Evolutionary conservation across 2,888 invertebrate species (phyloP), one percentile per base, ranked within the genome.

Genomic region (Campaea margaritaria): DNA sequence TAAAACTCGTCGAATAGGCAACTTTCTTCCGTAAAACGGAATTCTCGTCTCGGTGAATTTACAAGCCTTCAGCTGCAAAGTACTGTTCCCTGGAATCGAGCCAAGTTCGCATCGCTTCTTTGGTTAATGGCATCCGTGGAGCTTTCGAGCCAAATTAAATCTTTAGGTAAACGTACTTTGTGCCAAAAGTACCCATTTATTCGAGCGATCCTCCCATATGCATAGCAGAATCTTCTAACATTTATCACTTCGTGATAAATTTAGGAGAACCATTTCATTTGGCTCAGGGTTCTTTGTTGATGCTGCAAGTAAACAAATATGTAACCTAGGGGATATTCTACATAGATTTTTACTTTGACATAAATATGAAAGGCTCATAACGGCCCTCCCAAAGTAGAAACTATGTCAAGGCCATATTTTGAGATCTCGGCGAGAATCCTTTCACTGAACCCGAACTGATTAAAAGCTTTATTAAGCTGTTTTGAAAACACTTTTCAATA

Each of bases 81-180:
- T 46, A 48, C 44, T 9, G 41, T 21, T 14, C 11, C 11, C 49
- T 59, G 59, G 59, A 54, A 42, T 4, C 45, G 41, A 50, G 59
- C 59, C 59, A 59, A 59, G 16, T 28, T 41, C 49, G 58, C 48
- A 31, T 45, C 43, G 39, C 44, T 53, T 52, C 52, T 47, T 52
- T 31, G 51, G 51, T 42, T 58, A 58, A 58, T 58, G 58, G 52
- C 48, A 38, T 53, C 48, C 43, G 53, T 13, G 36, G 42, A 41
- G 58, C 34, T 48, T 58, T 49, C 48, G 48, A 53, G 44, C 53
- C 58, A 58, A 58, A 58, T 58, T 58, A 49, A 53, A 58, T 58
- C 58, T 53, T 49, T 50, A 11, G 41, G 28, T 13, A 28, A 42
- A 28, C 45, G n/a, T 44, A 27, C 13, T 21, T 5, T 21, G 21